Percentiles rank a stretch among this genome's conserved stretches.
Evolutionary conservation across 2,113 vertebrate genomes (phyloP).

Genomic region (Coryphaenoides rupestris): DNA sequence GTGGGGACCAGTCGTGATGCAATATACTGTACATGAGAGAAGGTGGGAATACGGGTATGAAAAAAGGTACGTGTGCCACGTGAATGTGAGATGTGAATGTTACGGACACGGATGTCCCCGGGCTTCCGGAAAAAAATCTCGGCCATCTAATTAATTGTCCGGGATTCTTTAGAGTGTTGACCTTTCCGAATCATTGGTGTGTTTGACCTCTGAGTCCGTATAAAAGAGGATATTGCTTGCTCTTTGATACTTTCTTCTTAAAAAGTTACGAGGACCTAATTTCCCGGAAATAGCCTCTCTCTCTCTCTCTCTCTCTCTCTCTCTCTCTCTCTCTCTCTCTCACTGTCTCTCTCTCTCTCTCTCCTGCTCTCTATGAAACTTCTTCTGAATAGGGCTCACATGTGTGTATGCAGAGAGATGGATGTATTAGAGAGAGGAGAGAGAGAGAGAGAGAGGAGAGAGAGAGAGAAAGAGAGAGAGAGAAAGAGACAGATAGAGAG

Average conservation of each 20-base stretch:
- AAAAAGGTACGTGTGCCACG: too few relatives aligned
- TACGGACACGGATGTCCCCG: too few relatives aligned
- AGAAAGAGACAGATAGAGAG: not conserved
- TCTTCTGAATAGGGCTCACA: too few relatives aligned
- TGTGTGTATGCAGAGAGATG: not conserved
- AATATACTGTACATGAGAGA: not conserved
- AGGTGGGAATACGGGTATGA: not conserved
- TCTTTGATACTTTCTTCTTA: too few relatives aligned
- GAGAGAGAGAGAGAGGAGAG: not conserved
- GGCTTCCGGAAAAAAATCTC: too few relatives aligned
- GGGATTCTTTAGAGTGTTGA: too few relatives aligned
- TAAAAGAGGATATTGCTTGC: not conserved
- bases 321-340: constrained; percentile 2
- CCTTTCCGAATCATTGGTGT: too few relatives aligned
- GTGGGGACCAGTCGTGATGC: not conserved
- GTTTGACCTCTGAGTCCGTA: too few relatives aligned
- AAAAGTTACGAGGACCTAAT: constrained; percentile 30
- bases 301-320: not conserved
- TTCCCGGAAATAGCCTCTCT: constrained; percentile 11
- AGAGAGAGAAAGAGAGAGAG: not conserved
- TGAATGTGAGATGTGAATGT: too few relatives aligned
- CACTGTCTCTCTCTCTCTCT: constrained; percentile 32
- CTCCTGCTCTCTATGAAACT: too few relatives aligned
- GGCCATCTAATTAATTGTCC: too few relatives aligned
- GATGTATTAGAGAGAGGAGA: not conserved